Conservation (phyloP, 2,888 invertebrate species). For the Agrochola circellaris region DNA sequence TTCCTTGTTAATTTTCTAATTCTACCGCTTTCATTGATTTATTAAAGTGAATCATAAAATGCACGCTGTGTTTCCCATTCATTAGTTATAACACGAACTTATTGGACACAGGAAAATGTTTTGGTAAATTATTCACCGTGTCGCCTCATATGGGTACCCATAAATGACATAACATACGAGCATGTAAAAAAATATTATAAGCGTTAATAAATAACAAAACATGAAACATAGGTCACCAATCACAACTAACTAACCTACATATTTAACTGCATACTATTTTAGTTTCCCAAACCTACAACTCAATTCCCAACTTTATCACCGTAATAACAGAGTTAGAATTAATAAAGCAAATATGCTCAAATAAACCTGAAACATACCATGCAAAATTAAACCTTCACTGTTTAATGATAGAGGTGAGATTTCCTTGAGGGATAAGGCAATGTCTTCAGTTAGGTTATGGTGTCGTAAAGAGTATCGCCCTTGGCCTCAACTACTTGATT, state of each 20-base stretch:
- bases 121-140: neutral
- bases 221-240: conserved; percentile 36
- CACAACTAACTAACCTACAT: conserved; percentile 35
- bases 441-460: conserved; percentile 64
- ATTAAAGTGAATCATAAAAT: neutral
- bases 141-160: neutral
- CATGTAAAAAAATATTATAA: neutral
- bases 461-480: conserved; percentile 67
- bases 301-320: conserved; percentile 42
- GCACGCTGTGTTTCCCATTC: neutral
- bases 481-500: conserved; percentile 68
- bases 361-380: conserved; percentile 1
- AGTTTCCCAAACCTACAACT: conserved; percentile 9
- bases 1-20: neutral
- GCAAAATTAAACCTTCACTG: neutral
- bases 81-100: neutral
- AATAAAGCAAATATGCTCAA: conserved; percentile 25
- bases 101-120: neutral
- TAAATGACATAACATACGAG: conserved; percentile 19
- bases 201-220: conserved; percentile 50
- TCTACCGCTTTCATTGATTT: neutral
- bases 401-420: conserved; percentile 1
- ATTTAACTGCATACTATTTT: conserved; percentile 36
- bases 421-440: conserved; percentile 5
- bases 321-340: conserved; percentile 52